Evolutionary conservation across 2,888 invertebrate species (phyloP).

Genomic region (Philaethria dido): DNA sequence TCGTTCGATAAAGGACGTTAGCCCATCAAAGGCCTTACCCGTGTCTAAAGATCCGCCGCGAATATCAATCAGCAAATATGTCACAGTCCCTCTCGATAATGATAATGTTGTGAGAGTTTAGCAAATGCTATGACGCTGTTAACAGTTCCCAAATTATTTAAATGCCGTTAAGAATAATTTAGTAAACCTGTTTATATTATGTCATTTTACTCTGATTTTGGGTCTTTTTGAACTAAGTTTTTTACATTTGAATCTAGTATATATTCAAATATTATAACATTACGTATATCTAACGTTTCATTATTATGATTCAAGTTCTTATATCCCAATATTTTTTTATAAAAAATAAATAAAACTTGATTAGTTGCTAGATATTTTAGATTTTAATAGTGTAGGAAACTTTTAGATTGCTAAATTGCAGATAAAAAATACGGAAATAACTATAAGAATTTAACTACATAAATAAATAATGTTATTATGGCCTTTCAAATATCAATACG

Average conservation of each 20-base stretch:
- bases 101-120: conserved; percentile 35
- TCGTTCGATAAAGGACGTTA: conserved; percentile 75
- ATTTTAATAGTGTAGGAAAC: too few species aligned
- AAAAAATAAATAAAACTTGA: too few species aligned
- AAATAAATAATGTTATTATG: too few species aligned
- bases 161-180: not conserved
- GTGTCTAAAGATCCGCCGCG: conserved; percentile 56
- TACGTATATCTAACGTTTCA: too few species aligned
- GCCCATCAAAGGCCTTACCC: conserved; percentile 62
- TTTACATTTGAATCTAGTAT: not conserved
- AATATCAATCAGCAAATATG: conserved; percentile 53
- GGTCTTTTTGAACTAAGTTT: not conserved
- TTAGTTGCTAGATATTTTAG: too few species aligned
- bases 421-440: too few species aligned
- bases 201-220: not conserved
- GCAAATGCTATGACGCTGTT: conserved; percentile 30
- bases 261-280: not conserved
- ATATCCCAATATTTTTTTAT: too few species aligned
- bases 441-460: too few species aligned
- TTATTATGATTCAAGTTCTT: too few species aligned
- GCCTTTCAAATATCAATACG: too few species aligned
- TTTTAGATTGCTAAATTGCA: too few species aligned
- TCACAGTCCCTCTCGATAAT: conserved; percentile 34
- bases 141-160: conserved; percentile 16
- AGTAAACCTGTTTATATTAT: not conserved